Percentiles rank a stretch among this genome's conserved stretches.
Evolutionary conservation across 2,113 vertebrate species (phyloP).

Genomic region (Macroglossus sobrinus): DNA sequence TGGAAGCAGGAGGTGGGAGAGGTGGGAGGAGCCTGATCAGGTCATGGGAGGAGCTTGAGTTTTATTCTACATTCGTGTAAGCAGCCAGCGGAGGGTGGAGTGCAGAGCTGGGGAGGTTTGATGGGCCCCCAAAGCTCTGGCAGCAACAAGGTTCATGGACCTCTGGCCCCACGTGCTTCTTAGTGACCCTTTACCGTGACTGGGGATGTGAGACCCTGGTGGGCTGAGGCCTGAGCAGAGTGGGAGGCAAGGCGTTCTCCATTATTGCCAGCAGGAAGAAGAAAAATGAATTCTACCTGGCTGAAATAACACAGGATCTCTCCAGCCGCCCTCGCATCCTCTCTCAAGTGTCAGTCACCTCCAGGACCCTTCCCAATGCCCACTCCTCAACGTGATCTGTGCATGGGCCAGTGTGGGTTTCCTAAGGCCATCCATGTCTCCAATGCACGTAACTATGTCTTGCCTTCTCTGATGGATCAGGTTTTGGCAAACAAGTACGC

Average conservation of each 20-base stretch:
- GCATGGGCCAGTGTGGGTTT: fast-evolving
- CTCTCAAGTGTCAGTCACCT: background rate
- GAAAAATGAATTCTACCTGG: background rate
- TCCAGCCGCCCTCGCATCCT: background rate
- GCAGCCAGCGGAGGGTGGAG: background rate
- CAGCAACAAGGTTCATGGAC: too few species aligned
- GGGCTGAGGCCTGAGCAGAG: background rate
- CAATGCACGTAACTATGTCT: background rate
- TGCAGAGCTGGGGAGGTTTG: too few species aligned
- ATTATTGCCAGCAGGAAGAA: background rate
- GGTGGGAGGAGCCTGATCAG: background rate
- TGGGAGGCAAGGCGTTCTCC: background rate
- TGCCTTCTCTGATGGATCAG: background rate
- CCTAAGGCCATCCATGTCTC: background rate
- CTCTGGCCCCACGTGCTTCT: background rate
- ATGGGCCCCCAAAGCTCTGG: background rate
- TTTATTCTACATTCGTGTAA: fast-evolving
- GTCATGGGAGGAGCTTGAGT: fast-evolving
- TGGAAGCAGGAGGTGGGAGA: background rate
- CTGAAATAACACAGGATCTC: background rate
- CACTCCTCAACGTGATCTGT: background rate
- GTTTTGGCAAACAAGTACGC: background rate
- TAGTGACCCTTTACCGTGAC: background rate
- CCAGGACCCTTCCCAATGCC: fast-evolving
- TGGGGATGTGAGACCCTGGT: fast-evolving